Base-by-base conservation (phyloP, 2,797 vertebrate genomes). In the Decapterus maruadsi region DNA sequence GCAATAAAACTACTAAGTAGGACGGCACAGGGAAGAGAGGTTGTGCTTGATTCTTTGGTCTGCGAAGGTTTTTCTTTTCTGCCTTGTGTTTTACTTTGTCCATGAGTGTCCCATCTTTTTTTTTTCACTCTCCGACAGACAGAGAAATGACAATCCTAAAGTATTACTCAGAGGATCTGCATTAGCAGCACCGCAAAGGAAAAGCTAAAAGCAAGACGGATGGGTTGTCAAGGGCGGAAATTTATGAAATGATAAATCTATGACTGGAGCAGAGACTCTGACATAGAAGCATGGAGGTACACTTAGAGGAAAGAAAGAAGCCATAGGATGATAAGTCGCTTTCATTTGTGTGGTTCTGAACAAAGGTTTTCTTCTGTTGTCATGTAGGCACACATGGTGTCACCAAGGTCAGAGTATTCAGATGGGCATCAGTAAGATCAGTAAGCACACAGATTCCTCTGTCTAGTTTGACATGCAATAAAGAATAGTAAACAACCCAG, bases 141-240 rank as follows among this genome's bases (percentile, higher is more conserved):
- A 81, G 78, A 85, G 82, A 85, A 87, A 87, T 80, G 59, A 75
- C 75, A 72, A 68, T 80, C 83, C 51, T 61, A 46, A 87, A 81
- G 79, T 87, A 78, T 77, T 82, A 73, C 72, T 82, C 68, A 50
- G 71, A 56, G 72, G 83, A 88, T 79, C 74, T 80, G 79, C 91
- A 86, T 92, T 87, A 74, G 80, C 69, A 80, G 74, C 65, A 64
- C 73, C 74, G 77, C 75, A 67, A 75, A 77, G 71, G 66, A 77
- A 80, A 65, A 79, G 77, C 72, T 75, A 51, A 74, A 83, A 86
- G 76, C 57, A 80, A 84, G 82, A 87, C 81, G 72, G 67, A 89
- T 87, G 57, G 26, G 51, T 36, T 70, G 43, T 72, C 73, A 36
- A 70, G 46, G 68, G 69, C 72, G 62, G 63, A 78, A 86, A 87